Evolutionary conservation across 2,888 invertebrate genomes (phyloP), one percentile per base, ranked within the genome.

Genomic region (Heliconius charithonia): DNA sequence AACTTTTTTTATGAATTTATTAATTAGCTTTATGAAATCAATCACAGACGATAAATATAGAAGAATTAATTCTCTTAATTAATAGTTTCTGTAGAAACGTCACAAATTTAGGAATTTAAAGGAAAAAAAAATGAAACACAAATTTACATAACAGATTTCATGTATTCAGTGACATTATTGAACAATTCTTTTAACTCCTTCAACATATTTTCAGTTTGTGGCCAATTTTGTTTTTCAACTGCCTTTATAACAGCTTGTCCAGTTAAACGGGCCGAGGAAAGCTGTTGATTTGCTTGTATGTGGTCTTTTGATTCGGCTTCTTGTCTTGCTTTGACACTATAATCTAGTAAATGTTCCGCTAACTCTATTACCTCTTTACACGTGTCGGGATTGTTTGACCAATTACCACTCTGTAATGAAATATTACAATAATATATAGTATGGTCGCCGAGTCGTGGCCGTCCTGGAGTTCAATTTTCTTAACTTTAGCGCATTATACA

Each of bases 351-450:
- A 74, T 95, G 93, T 29, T 91, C 89, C 65, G 96, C 96, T 13
- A 97, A 88, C 75, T 95, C 90, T 22, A 97, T 89, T 0, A 97
- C 96, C 86, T 96, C 96, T 79, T 95, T 90, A 84, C 97, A 96
- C 7, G 95, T 94, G 0, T 95, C 93, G 0, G 96, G 94, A 83
- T 95, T 95, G 79, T 95, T 95, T 3, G 95, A 90, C 96, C 97
- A 97, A 81, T 87, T 91, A 29, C 92, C 92, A 80, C 67, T 91
- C 95, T 95, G 86, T 59, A 91, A 45, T 29, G 4, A 66, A 41
- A 65, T 74, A 37, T 37, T 56, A n/a, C n/a, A n/a, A 12, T 59
- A 59, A n/a, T n/a, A 59, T n/a, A 59, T 59, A n/a, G 12, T 59
- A 59, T 2, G n/a, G n/a, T 12, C n/a, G n/a, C 10, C 7, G 10